Evolutionary conservation across 92 coral and sea anemone species (phyloP).

Genomic region (Muricea muricata): DNA sequence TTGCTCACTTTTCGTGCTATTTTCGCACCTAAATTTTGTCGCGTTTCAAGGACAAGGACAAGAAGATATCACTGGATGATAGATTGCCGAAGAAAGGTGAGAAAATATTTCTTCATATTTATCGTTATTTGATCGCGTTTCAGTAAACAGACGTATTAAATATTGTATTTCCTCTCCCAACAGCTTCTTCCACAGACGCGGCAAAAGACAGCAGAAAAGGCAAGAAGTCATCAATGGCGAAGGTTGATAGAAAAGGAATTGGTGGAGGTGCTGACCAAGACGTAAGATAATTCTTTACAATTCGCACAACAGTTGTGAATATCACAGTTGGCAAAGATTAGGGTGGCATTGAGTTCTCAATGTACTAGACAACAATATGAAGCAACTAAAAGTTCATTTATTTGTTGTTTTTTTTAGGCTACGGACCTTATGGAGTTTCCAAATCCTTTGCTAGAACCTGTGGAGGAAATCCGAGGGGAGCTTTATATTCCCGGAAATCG

Average conservation of each 20-base stretch:
- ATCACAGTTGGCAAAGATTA: neutral
- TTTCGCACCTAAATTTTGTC: neutral
- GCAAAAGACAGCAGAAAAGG: constrained; percentile 82
- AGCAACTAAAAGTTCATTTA: neutral
- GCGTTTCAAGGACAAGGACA: constrained; percentile 71
- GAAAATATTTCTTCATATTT: neutral
- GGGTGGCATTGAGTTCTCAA: too few relatives aligned
- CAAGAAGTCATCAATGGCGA: constrained; percentile 75
- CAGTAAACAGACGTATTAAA: neutral
- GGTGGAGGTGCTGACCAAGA: constrained; percentile 85
- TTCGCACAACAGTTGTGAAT: neutral
- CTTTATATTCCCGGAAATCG: constrained; percentile 93
- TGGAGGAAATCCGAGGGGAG: constrained; percentile 84
- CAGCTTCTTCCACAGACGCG: constrained; percentile 84
- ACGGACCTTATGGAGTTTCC: constrained; percentile 92
- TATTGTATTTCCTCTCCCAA: neutral
- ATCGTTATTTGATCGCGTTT: neutral
- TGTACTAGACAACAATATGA: too few relatives aligned
- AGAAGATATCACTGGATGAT: constrained; percentile 71
- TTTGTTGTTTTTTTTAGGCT: constrained; percentile 53
- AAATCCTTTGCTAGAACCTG: constrained; percentile 93
- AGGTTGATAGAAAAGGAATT: constrained; percentile 84
- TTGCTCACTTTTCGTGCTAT: neutral
- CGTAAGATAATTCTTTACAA: constrained; percentile 32
- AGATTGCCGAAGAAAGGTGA: constrained; percentile 90